Base-by-base conservation (phyloP, 2,113 vertebrate genomes). In the Atlantisia rogersi region DNA sequence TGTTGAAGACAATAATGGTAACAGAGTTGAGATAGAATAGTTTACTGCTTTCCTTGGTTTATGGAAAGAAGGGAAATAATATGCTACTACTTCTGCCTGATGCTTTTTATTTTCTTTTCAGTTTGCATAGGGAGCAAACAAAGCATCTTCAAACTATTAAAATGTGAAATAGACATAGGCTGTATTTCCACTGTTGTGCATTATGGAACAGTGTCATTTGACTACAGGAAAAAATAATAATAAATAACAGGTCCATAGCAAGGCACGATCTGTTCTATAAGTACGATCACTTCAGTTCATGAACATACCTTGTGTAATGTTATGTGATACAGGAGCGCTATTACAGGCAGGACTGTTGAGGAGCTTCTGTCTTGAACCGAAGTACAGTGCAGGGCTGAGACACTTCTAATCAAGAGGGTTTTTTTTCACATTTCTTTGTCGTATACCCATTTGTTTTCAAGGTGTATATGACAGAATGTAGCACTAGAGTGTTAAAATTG, bases 251-350 rank as follows among this genome's bases (percentile, higher is more conserved):
- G 7, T 70, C 39, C 9, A 1, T 77, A 79, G 58, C 4, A 71
- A 74, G 53, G 53, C n/a, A 60, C 9, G 64, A 9, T 62, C 37
- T 76, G 4, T 69, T 90, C 9, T 67, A 1, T 67, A 65, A 53
- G 21, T 67, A 28, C 48, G n/a, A 60, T 46, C 10, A 19, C 25
- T 60, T 75, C 15, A 14, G 26, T 68, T 73, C 9, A n/a, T 12
- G 16, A 73, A 17, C 24, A 64, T 14, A 16, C 5, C 24, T 71
- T 40, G n/a, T 22, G 21, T 26, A 86, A 67, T 37, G 25, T 59
- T 55, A 16, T 0, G 0, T 59, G 40, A 12, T 40, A 24, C 11
- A 50, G 15, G 24, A 78, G 25, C 2, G 2, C 15, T 69, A 2
- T 20, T 53, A 9, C 1, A 70, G 20, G 25, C 25, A 50, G 81